Evolutionary conservation across 1,140 invertebrate genomes (phyloP), one percentile per base, ranked within the genome.

Genomic region (Drosophila eugracilis): DNA sequence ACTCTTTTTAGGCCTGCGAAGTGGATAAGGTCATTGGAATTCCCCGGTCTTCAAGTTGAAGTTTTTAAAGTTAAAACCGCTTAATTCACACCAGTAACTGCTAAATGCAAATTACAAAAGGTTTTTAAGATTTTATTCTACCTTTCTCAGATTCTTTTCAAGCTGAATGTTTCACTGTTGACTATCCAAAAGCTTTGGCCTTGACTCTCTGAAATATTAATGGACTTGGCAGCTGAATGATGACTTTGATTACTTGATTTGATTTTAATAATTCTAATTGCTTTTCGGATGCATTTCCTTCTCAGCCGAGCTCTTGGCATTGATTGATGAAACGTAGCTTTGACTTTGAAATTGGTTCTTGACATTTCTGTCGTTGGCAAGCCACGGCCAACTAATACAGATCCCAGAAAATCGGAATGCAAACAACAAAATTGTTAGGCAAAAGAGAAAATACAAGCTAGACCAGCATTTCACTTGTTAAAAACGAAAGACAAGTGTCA

Each of bases 241-340:
- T 34, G 28, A 50, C 48, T 50, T 50, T 50, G 17, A 50, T 34
- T 50, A 14, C 48, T 34, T 32, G 28, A 50, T 34, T 48, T 58
- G 30, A 19, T 66, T 58, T 78, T 78, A 78, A 79, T 79, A 78
- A 78, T 79, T 79, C 77, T 74, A 79, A 79, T 79, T 78, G 69
- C 77, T 66, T 57, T 53, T 53, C 65, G 44, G 45, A 28, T 19
- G 53, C 52, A 58, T 22, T 55, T 21, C 44, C 34, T 12, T 9
- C 26, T 26, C 34, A 22, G 12, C 14, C 7, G 4, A 22, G 36
- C 52, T 37, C 42, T 50, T 79, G 77, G 63, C 77, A 80, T 60
- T 80, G 78, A 79, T 79, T 79, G 78, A 80, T 75, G 76, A 60
- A 77, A 67, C 57, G 44, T 44, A 75, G 60, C 42, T 73, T 42